phyloP scores from a whole-genome alignment of 2,113 vertebrate species.

The Perccottus glenii region DNA sequence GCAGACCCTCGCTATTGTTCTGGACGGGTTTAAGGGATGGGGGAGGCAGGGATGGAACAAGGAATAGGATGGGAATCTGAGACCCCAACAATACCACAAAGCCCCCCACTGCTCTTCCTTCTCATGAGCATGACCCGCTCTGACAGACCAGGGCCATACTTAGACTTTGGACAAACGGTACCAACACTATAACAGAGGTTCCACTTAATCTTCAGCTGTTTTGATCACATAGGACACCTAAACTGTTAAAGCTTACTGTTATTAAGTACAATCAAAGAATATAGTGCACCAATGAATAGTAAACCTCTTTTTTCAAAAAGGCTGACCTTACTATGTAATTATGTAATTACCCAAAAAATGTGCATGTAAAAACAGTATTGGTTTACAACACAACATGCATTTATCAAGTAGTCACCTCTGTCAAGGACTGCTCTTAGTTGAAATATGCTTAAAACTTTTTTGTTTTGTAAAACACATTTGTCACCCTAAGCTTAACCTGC shows the following conservation, averaged over 20 bases:
- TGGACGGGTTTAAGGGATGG: conserved; percentile 55
- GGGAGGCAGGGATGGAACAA: conserved; percentile 47
- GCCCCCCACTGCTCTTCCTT: conserved; percentile 65
- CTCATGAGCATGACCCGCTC: conserved; percentile 74
- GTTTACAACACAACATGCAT: too few species aligned
- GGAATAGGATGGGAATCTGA: conserved; percentile 66
- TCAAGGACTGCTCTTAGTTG: not conserved
- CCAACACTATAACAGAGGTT: conserved; percentile 13
- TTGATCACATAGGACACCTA: not conserved
- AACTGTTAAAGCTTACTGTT: too few species aligned
- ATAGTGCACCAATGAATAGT: too few species aligned
- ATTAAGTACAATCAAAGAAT: too few species aligned
- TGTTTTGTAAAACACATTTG: not conserved
- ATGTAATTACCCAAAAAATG: too few species aligned
- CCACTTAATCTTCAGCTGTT: not conserved
- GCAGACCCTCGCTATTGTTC: conserved; percentile 71
- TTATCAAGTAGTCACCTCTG: not conserved
- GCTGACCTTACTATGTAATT: too few species aligned
- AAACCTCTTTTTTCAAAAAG: too few species aligned
- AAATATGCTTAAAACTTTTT: not conserved
- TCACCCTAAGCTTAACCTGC: not conserved
- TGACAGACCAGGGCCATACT: conserved; percentile 57
- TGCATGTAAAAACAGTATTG: too few species aligned
- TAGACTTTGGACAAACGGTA: conserved; percentile 14
- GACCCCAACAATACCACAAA: conserved; percentile 71